phyloP scores from a whole-genome alignment of 2,888 invertebrate species.

The Dilophus febrilis region DNA sequence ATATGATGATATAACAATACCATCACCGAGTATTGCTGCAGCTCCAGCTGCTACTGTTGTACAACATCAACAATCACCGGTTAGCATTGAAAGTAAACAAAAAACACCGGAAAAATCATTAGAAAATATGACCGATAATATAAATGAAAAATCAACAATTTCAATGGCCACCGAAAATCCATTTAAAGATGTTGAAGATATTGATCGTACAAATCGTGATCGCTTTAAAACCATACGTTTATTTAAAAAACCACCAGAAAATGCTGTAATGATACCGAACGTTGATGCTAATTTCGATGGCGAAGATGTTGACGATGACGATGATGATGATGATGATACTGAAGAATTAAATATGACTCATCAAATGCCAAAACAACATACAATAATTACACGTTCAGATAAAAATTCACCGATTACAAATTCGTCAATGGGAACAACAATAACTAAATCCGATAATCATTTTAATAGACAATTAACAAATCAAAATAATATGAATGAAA shows the following conservation, averaged over 20 bases:
- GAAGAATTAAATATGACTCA: neutral
- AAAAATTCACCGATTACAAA: neutral
- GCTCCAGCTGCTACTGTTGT: too few relatives aligned
- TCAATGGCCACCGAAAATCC: neutral
- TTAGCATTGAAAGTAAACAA: neutral
- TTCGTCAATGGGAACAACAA: neutral
- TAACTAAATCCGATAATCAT: neutral
- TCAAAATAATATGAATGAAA: neutral
- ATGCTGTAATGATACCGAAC: constrained; percentile 4
- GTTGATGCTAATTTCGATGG: neutral
- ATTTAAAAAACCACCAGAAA: constrained; percentile 15
- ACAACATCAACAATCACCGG: neutral
- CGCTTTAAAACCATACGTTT: constrained; percentile 30
- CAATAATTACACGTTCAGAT: neutral
- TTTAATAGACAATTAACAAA: neutral
- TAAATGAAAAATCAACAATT: neutral
- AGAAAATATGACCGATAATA: neutral
- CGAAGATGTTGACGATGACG: neutral
- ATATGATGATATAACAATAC: constrained; percentile 22
- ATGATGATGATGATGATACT: neutral
- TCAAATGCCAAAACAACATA: neutral
- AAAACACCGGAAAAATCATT: neutral
- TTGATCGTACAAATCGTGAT: constrained; percentile 19
- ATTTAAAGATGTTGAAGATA: constrained; percentile 1
- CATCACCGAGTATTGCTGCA: too few relatives aligned